phyloP scores from a whole-genome alignment of 2,888 invertebrate species.

The Drosophila borealis region DNA sequence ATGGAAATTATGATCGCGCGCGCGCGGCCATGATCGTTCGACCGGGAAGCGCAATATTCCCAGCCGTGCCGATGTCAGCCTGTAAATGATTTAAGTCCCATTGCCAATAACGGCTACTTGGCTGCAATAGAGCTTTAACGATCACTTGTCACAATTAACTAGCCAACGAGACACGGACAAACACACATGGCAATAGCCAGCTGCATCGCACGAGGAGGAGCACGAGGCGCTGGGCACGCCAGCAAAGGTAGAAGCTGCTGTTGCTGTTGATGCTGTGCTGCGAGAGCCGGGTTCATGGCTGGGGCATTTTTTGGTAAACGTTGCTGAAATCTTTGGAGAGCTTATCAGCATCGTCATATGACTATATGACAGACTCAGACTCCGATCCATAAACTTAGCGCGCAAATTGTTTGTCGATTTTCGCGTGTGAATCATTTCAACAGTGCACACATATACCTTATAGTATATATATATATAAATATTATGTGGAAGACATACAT shows the following conservation, averaged over 20 bases:
- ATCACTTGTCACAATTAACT: slow-evolving; percentile 58
- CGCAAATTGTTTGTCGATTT: slow-evolving; percentile 19
- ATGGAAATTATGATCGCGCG: background rate
- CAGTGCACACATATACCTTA: background rate
- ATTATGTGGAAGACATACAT: no score
- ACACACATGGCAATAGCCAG: no score
- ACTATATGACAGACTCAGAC: slow-evolving; percentile 32
- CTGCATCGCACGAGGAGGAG: background rate
- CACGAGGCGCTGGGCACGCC: background rate
- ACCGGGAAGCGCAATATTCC: background rate
- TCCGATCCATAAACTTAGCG: slow-evolving; percentile 15
- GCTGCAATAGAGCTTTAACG: slow-evolving; percentile 32
- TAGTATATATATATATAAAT: background rate
- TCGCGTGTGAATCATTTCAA: slow-evolving; percentile 44
- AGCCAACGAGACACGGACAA: background rate
- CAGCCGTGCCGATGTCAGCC: slow-evolving; percentile 3
- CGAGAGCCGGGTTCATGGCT: slow-evolving; percentile 45
- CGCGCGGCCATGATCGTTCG: background rate
- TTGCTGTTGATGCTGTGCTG: background rate
- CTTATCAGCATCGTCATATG: slow-evolving; percentile 62
- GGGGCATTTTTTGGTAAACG: slow-evolving; percentile 12
- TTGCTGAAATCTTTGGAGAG: slow-evolving; percentile 16
- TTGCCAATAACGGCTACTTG: slow-evolving; percentile 37
- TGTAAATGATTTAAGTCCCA: slow-evolving; percentile 48
- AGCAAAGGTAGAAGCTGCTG: background rate